Base-by-base conservation (phyloP, 2,797 vertebrate genomes). In the Aeoliscus strigatus region DNA sequence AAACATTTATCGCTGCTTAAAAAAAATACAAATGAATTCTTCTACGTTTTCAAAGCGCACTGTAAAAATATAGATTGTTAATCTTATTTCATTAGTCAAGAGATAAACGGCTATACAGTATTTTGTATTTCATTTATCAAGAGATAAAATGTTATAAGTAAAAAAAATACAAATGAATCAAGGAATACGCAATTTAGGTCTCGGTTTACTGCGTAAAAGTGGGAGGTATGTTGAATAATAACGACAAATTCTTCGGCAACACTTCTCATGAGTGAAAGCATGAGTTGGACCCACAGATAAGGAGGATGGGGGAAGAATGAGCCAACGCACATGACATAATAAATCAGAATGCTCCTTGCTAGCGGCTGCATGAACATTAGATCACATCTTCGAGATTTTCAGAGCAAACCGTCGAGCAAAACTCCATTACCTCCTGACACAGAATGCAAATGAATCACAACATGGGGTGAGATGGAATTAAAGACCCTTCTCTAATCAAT, bases 381-480 rank as follows among this genome's bases (percentile, higher is more conserved):
- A 93, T 91, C 92, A 93, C 93, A 90, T 94, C 91, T 94, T 92
- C 89, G 89, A 93, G 91, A 93, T 94, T 95, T 89, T 94, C 90
- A 92, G 91, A 91, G 91, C 84, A 89, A 93, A 92, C 92, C 90
- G 86, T 93, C 86, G 92, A 94, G 81, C 78, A 86, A 94, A 95
- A 94, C 92, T 94, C 93, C 94, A 98, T 98, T 96, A 98, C 94
- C 92, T 94, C 93, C 92, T 94, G 94, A 96, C 92, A 95, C 92
- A 93, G 92, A 94, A 97, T 97, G 94, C 92, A 97, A 97, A 98
- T 98, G 93, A 93, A 94, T 96, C 94, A 92, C 94, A 95, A 93
- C 94, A 96, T 95, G 94, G 93, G 94, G 94, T 93, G 91, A 90
- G 88, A 94, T 92, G 91, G 93, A 98, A 97, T 98, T 97, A 98